Base-by-base conservation (phyloP, 2,888 invertebrate species). In the Anthoptus insignis region DNA sequence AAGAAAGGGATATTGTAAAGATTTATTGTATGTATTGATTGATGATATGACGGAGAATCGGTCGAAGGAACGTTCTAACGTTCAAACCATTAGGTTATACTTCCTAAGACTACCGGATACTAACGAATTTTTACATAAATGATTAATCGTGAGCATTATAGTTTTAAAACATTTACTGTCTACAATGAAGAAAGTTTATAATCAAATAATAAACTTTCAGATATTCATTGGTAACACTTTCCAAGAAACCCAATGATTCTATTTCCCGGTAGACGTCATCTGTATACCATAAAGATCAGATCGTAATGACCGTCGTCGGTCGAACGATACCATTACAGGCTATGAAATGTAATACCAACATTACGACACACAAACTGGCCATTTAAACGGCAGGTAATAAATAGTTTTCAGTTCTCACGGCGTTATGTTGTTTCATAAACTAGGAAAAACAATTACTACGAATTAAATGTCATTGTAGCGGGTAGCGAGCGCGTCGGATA, bases 341-440 rank as follows among this genome's bases (percentile, higher is more conserved):
- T n/a, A 53, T 53, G 34, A 53, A 53, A 53, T 21, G 53, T 53
- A 53, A 53, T 53, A 34, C 21, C 32, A 52, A 52, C 13, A 34
- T 45, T 45, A 22, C 45, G 22, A 45, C 53, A 53, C 14, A 21
- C 34, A 53, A 53, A 19, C 53, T n/a, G 16, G 14, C 50, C n/a
- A 13, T 53, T 32, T 3, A n/a, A 13, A 13, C 4, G 34, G 3
- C 21, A 11, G 21, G 2, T n/a, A 34, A 53, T 53, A 53, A 53
- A 53, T 53, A 16, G 21, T 34, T 34, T 45, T 45, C 21, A 45
- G 45, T 45, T 45, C 45, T 45, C 45, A 22, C 21, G 45, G 45
- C 21, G 53, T 3, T 5, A 53, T 53, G n/a, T 34, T 14, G 32
- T 21, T 53, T n/a, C 21, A 32, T 34, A 34, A 34, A 53, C 32